Percentiles rank a stretch among this genome's conserved stretches.
These are phyloP conservation scores for Willisornis vidua DNA, from an alignment of 2,113 vertebrate genomes.

Conservation along the genomic window DNA sequence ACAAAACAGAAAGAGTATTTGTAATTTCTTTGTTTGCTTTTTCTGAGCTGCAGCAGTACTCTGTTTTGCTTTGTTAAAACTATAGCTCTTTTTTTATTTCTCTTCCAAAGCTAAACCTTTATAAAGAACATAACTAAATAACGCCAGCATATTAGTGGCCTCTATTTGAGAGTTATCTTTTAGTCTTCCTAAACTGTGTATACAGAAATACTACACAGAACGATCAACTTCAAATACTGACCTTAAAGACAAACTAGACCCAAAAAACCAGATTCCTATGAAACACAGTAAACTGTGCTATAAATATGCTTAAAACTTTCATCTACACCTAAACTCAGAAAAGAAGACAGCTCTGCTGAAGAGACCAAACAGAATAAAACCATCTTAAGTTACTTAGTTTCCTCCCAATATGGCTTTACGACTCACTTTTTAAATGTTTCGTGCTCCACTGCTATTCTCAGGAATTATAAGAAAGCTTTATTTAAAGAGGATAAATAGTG, in stretches of 20 bases:
- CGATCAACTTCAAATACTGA: not conserved
- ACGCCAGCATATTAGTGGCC: not conserved
- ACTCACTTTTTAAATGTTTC: not conserved
- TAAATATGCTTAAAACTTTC: not conserved
- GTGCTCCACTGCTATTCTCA: not conserved
- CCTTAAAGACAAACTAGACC: not conserved
- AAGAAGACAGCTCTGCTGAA: not conserved
- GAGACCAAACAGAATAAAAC: not conserved
- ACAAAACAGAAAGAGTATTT: not conserved
- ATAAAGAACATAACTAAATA: not conserved
- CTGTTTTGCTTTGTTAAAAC: not conserved
- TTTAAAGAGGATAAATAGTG: not conserved
- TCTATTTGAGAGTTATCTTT: not conserved
- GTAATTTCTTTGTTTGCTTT: not conserved
- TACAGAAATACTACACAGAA: not conserved
- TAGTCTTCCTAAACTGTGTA: not conserved
- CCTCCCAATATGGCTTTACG: not conserved
- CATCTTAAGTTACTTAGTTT: not conserved
- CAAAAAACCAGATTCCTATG: not conserved
- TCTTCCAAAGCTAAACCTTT: not conserved
- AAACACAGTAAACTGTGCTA: not conserved
- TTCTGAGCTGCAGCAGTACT: not conserved
- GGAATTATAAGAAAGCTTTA: not conserved
- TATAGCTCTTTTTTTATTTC: not conserved
- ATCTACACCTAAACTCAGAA: not conserved